Conservation (phyloP, 2,113 vertebrate species). For the Tor tambroides region DNA sequence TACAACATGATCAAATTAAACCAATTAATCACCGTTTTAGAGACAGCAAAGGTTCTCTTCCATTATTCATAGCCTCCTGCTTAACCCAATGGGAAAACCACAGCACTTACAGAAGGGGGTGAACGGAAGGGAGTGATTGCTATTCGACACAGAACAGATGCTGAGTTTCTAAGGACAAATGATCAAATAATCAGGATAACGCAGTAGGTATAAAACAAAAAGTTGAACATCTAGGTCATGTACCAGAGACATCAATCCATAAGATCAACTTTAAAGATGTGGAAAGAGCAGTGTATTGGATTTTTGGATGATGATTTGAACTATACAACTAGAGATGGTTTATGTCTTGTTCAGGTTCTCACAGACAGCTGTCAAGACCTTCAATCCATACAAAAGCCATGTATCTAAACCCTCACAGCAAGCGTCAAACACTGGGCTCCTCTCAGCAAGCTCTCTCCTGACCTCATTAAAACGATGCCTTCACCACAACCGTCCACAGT, state of each 20-base stretch:
- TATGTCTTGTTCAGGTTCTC: slow-evolving; percentile 34
- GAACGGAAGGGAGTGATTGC: background rate
- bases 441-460: slow-evolving; percentile 42
- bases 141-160: slow-evolving; percentile 18
- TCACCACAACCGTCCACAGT: slow-evolving; percentile 27
- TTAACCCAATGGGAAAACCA: background rate
- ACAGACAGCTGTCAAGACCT: slow-evolving; percentile 39
- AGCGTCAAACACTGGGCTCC: slow-evolving; percentile 11
- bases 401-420: background rate
- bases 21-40: slow-evolving; percentile 66
- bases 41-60: slow-evolving; percentile 38
- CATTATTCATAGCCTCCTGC: slow-evolving; percentile 35
- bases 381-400: slow-evolving; percentile 37
- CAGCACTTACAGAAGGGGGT: background rate
- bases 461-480: slow-evolving; percentile 45
- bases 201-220: background rate
- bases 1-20: slow-evolving; percentile 62
- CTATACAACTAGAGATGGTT: background rate
- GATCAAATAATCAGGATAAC: background rate
- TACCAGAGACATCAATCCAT: background rate
- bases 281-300: background rate
- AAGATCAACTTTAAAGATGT: too few relatives aligned
- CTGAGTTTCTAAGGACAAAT: slow-evolving; percentile 6
- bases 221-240: background rate
- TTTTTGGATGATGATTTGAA: background rate